phyloP scores from a whole-genome alignment of 2,888 invertebrate species.

The Halictus quadricinctus region DNA sequence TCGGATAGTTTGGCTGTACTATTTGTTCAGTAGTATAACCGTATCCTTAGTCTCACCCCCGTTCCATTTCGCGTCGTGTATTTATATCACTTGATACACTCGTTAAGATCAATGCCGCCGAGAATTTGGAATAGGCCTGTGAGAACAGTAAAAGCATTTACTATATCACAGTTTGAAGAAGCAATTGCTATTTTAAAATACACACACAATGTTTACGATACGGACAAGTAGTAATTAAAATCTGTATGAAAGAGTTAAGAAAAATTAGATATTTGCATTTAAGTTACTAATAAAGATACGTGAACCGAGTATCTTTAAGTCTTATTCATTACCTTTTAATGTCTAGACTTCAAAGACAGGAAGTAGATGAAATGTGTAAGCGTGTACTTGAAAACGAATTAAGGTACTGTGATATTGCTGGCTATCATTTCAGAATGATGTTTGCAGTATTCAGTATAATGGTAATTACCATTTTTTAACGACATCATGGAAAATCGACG shows the following conservation, averaged over 20 bases:
- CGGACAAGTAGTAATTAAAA: neutral
- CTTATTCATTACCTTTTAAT: neutral
- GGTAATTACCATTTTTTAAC: neutral
- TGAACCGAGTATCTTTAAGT: neutral
- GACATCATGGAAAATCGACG: neutral
- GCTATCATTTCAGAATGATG: neutral
- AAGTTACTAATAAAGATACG: neutral
- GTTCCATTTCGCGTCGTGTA: slow-evolving; percentile 9
- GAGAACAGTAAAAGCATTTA: neutral
- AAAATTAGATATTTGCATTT: neutral
- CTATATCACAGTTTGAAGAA: neutral
- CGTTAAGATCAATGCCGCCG: neutral
- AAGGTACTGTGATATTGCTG: neutral
- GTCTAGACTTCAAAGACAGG: neutral
- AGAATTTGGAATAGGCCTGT: neutral
- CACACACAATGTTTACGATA: neutral
- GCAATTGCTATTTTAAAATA: neutral
- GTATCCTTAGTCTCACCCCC: slow-evolving; percentile 45
- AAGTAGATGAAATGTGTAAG: neutral
- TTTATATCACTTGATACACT: neutral
- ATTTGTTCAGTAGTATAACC: slow-evolving; percentile 54
- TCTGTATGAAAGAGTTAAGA: neutral
- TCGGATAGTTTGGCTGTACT: slow-evolving; percentile 16
- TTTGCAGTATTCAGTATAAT: neutral
- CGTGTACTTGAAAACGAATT: neutral